Evolutionary conservation across 2,113 vertebrate genomes (phyloP), one percentile per base, ranked within the genome.

Genomic region (Gulo gulo): DNA sequence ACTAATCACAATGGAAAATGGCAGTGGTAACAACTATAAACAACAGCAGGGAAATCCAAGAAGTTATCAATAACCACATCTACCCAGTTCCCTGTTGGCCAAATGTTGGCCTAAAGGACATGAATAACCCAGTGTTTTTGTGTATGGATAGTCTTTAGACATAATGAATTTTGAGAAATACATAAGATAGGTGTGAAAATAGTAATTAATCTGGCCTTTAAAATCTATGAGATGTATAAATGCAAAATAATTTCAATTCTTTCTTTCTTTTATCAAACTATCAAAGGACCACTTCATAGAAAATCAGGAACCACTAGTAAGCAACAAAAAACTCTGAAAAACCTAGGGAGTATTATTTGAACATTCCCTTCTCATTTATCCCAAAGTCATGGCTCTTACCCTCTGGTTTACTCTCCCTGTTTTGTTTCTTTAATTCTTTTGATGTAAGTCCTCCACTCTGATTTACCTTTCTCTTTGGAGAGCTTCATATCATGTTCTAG

Each of bases 91-190:
- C 14, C 29, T 20, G 1, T 23, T 61, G 10, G 34, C n/a, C 15
- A 18, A 79, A 36, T 31, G 24, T 29, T 63, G 11, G 15, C 42
- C 23, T 39, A 23, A 39, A 57, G 18, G 24, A 78, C 12, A 6
- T 24, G 26, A 78, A 12, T 24, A 59, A 78, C 26, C 5, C 20
- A 82, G 63, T 4, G 45, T 15, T 76, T 63, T 20, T 26, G 31
- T 39, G 36, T 57, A 18, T 11, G 24, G 4, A 7, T 42, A n/a
- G 29, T 21, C 29, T 63, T n/a, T 34, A 39, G 21, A 63, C 52
- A 78, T n/a, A 79, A 45, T 7, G 9, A 79, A 20, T 59, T 88
- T 78, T 83, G 50, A 95, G 34, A 71, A 90, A 79, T 36, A 67
- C n/a, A 18, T 63, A 39, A 76, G 13, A 1, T 9, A 31, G 6